Evolutionary conservation across 1,140 invertebrate genomes (phyloP).

Genomic region (Meloidogyne hapla): DNA sequence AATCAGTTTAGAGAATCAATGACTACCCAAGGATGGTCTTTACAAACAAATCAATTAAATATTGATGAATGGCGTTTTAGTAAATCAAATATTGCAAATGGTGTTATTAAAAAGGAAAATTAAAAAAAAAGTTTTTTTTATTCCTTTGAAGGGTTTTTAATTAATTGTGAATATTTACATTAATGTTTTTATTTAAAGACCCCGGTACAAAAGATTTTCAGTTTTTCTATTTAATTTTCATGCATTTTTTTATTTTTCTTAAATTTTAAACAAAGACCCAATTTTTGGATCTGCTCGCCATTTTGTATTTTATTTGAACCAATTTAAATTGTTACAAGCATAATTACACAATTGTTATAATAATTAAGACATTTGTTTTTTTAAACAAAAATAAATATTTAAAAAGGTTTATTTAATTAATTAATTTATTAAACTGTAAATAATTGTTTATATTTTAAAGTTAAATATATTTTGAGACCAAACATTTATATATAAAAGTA

Average conservation of each 20-base stretch:
- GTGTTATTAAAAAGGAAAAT: neutral
- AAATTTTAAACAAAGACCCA: neutral
- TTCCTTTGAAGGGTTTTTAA: neutral
- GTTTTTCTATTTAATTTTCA: no score
- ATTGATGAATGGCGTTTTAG: constrained; percentile 46
- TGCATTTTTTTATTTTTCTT: no score
- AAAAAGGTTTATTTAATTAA: no score
- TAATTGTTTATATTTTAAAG: no score
- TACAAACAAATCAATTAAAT: constrained; percentile 36
- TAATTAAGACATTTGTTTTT: neutral
- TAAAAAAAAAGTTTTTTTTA: neutral
- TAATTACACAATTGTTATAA: neutral
- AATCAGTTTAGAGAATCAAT: constrained; percentile 29
- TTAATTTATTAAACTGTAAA: no score
- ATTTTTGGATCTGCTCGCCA: neutral
- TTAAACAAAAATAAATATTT: no score
- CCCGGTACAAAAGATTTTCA: no score
- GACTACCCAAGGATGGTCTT: constrained; percentile 23
- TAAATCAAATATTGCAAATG: neutral
- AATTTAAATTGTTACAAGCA: neutral
- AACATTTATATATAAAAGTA: no score
- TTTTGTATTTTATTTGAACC: neutral
- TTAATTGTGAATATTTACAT: neutral
- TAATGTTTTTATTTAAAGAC: no score
- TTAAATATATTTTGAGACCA: no score